phyloP scores from a whole-genome alignment of 2,888 invertebrate genomes.

The Serrognathus titanus region DNA sequence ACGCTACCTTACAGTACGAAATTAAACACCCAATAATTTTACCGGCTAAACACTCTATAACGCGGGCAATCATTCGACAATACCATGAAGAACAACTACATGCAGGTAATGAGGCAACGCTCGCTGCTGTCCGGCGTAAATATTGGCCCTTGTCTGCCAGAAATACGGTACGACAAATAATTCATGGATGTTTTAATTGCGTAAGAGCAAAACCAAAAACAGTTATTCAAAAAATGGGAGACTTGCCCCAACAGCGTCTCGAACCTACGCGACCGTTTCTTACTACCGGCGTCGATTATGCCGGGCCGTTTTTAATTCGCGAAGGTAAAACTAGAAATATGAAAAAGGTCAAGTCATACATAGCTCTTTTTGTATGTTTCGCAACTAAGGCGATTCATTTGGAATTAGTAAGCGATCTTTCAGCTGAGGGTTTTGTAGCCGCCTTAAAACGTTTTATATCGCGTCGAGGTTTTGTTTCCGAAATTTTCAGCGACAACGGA shows the following conservation, averaged over 20 bases:
- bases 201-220: conserved; percentile 7
- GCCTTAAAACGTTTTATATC: conserved; percentile 35
- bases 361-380: conserved; percentile 35
- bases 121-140: conserved; percentile 1
- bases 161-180: conserved; percentile 1
- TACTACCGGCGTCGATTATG: conserved; percentile 17
- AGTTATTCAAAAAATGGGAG: conserved; percentile 5
- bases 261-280: conserved; percentile 6
- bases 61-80: background rate
- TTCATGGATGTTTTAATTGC: conserved; percentile 9
- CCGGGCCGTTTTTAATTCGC: conserved; percentile 18
- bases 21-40: background rate
- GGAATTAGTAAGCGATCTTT: conserved; percentile 33
- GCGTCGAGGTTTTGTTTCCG: conserved; percentile 27
- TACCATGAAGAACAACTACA: conserved; percentile 6
- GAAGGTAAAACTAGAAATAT: conserved; percentile 11
- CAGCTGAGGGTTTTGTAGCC: conserved; percentile 34
- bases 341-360: conserved; percentile 22
- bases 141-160: conserved; percentile 15
- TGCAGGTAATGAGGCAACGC: background rate
- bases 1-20: no score
- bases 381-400: conserved; percentile 35
- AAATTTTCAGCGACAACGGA: conserved; percentile 36
- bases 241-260: conserved; percentile 7
- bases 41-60: conserved; percentile 2